Base-by-base conservation (phyloP, 2,113 vertebrate species). In the Myiagra hebetior region DNA sequence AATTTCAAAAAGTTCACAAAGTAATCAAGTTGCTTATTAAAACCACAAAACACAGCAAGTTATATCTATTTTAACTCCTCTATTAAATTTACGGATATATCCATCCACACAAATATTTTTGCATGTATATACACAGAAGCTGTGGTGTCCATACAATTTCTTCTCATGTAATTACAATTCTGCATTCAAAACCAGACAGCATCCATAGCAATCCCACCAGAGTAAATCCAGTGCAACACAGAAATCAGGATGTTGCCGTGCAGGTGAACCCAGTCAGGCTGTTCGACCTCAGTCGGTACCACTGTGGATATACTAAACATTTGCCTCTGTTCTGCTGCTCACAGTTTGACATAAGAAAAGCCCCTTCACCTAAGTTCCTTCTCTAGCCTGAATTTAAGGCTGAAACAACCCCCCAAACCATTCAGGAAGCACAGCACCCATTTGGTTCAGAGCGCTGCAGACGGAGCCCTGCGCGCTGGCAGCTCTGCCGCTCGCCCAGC, bases 401-500 rank as follows among this genome's bases (percentile, higher is more conserved):
- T 57, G 44, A 83, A 84, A 27, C 18, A 62, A 6, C 1, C 11
- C 7, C 10, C 18, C 16, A 17, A 15, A 2, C 6, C 31, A 53
- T 26, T 76, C 20, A 44, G 57, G 24, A 65, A 75, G 13, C 18
- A 17, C 13, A 31, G 11, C 44, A 21, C 2, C 9, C 31, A 6
- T 15, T 41, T 20, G 37, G 37, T 37, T 37, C 44, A 9, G 44
- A 28, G 60, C 5, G 1, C 53, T 12, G 56, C 83, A 6, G n/a
- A 11, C 9, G 5, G 35, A 31, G 59, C 74, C 2, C 0, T 0
- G 52, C 70, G 26, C 24, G 1, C 46, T 3, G 3, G 3, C 49
- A 20, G 73, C 76, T 39, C 26, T 0, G 46, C 72, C 59, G 22
- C 52, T 1, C 46, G 2, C 8, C 42, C 8, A 0, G 17, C 72